Evolutionary conservation across 1,140 invertebrate species (phyloP).

Genomic region (Neoseiulus cucumeris): DNA sequence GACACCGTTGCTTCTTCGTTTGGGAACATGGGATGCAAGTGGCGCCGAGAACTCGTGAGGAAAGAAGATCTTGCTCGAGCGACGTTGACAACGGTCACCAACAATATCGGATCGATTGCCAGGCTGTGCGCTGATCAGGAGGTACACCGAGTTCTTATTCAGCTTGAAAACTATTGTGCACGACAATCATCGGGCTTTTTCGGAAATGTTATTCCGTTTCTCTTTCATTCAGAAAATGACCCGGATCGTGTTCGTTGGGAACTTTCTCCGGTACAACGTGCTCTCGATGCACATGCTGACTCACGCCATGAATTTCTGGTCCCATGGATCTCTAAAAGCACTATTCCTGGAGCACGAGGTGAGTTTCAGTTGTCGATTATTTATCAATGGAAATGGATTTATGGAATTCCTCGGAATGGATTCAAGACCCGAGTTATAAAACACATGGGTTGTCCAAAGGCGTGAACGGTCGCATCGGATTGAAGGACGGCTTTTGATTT

Average conservation of each 20-base stretch:
- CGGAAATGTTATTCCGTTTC: conserved; percentile 14
- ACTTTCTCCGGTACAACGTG: conserved; percentile 88
- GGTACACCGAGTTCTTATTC: conserved; percentile 28
- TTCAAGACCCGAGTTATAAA: too few relatives aligned
- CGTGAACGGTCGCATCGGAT: too few relatives aligned
- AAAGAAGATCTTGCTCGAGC: conserved; percentile 79
- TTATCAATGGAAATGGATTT: too few relatives aligned
- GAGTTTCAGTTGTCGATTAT: conserved; percentile 21
- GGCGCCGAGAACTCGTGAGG: conserved; percentile 52
- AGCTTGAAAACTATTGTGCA: neutral
- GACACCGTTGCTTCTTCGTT: conserved; percentile 86
- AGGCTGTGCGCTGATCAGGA: conserved; percentile 86
- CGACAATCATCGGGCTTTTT: neutral
- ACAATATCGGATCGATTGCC: conserved; percentile 96
- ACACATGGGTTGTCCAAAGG: too few relatives aligned
- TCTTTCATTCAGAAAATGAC: conserved; percentile 36
- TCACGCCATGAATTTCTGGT: conserved; percentile 98
- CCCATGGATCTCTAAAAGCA: conserved; percentile 77
- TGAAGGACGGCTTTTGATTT: too few relatives aligned
- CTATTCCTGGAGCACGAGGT: conserved; percentile 90
- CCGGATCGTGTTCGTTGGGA: conserved; percentile 83
- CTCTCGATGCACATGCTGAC: conserved; percentile 92
- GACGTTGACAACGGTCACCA: conserved; percentile 89
- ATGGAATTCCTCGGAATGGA: too few relatives aligned
- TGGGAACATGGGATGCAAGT: conserved; percentile 82